Conservation (phyloP, 2,888 invertebrate genomes). For the Trissolcus japonicus region DNA sequence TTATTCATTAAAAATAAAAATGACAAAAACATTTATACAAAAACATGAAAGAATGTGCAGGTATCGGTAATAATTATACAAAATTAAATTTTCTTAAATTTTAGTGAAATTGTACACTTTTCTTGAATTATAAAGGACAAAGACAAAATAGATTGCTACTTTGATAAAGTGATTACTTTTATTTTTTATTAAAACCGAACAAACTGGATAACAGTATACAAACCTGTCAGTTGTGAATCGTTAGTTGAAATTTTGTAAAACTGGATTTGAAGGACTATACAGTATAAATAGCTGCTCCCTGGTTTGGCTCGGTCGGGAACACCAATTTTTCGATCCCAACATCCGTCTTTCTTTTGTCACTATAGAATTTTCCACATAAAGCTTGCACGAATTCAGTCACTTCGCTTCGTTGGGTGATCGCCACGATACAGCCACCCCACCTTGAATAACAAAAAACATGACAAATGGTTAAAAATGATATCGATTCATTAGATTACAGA, state of each 20-base stretch:
- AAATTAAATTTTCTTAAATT: no score
- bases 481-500: not conserved
- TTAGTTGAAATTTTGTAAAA: constrained; percentile 1
- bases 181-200: not conserved
- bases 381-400: constrained; percentile 82
- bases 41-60: no score
- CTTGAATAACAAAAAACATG: constrained; percentile 73
- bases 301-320: constrained; percentile 86
- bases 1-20: no score
- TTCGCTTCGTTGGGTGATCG: constrained; percentile 83
- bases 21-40: no score
- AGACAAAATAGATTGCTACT: not conserved
- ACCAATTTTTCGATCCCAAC: constrained; percentile 79
- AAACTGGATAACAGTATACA: not conserved
- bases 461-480: constrained; percentile 30
- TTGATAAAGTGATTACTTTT: not conserved
- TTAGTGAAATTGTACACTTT: no score
- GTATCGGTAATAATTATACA: no score
- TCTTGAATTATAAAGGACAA: no score
- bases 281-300: constrained; percentile 80
- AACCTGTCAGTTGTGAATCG: not conserved
- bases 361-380: constrained; percentile 83
- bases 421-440: constrained; percentile 98
- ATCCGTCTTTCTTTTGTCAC: constrained; percentile 68
- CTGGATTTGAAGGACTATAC: constrained; percentile 13